Evolutionary conservation across 2,797 vertebrate genomes (phyloP).

Genomic region (Glossophaga mutica): DNA sequence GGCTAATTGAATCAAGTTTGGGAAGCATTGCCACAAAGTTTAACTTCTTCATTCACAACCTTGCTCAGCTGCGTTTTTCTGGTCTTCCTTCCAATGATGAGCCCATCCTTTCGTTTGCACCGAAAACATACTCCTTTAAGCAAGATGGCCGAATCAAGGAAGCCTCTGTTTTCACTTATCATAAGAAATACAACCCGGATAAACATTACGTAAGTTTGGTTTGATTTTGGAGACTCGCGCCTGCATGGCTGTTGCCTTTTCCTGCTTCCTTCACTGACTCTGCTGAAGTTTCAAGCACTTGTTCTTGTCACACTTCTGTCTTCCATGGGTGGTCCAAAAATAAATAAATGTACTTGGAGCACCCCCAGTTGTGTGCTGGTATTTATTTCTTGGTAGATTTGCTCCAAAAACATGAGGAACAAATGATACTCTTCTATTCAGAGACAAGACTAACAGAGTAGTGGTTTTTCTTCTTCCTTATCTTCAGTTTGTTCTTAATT

Average conservation of each 20-base stretch:
- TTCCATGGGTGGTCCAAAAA: neutral
- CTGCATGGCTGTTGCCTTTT: neutral
- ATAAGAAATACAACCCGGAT: constrained; percentile 98
- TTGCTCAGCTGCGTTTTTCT: constrained; percentile 96
- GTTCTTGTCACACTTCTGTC: neutral
- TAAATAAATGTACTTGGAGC: constrained; percentile 10
- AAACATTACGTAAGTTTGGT: constrained; percentile 93
- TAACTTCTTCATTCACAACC: constrained; percentile 99
- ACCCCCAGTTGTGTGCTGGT: neutral
- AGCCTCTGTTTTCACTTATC: constrained; percentile 95
- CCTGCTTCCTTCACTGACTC: constrained; percentile 41
- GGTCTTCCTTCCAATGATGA: constrained; percentile 95
- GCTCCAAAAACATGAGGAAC: neutral
- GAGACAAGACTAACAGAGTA: neutral
- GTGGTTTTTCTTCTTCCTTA: constrained; percentile 11
- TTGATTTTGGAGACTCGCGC: neutral
- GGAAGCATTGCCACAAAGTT: constrained; percentile 98
- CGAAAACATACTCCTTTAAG: constrained; percentile 93
- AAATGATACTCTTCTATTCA: neutral
- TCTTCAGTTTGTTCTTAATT: neutral
- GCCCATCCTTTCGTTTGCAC: constrained; percentile 95
- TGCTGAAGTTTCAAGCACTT: neutral
- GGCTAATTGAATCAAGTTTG: constrained; percentile 96
- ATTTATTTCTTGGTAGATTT: constrained; percentile 46
- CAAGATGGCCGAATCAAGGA: constrained; percentile 94